Conservation (phyloP, 2,888 invertebrate species). For the Habroteleia sp. region DNA sequence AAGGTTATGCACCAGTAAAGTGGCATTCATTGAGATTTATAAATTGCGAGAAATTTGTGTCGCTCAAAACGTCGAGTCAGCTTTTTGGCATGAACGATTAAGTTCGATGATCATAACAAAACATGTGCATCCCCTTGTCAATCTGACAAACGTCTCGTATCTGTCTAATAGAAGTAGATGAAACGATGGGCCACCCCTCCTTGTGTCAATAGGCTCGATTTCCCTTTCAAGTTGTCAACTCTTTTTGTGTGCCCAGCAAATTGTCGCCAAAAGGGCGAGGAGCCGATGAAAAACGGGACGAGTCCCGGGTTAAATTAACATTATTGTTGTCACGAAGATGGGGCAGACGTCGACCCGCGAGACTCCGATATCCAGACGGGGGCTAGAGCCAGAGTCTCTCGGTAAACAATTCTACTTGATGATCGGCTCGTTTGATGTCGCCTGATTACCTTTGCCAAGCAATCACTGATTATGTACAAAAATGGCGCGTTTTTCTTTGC, state of each 20-base stretch:
- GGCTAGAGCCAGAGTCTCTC: slow-evolving; percentile 67
- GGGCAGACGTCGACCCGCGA: slow-evolving; percentile 68
- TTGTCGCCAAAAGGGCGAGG: slow-evolving; percentile 75
- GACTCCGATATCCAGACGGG: slow-evolving; percentile 63
- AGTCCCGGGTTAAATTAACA: slow-evolving; percentile 78
- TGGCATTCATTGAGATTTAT: slow-evolving; percentile 4
- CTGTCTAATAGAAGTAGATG: slow-evolving; percentile 56
- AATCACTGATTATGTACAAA: slow-evolving; percentile 77
- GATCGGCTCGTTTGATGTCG: slow-evolving; percentile 81
- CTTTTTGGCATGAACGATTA: slow-evolving; percentile 36
- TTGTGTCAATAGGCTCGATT: slow-evolving; percentile 81
- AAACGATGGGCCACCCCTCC: slow-evolving; percentile 50
- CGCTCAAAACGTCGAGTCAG: slow-evolving; percentile 16
- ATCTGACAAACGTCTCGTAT: slow-evolving; percentile 47
- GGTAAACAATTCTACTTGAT: slow-evolving; percentile 81
- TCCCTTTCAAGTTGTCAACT: slow-evolving; percentile 81
- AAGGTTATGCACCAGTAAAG: no score
- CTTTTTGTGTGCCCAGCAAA: slow-evolving; percentile 80
- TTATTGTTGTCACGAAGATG: slow-evolving; percentile 81
- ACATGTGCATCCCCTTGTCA: slow-evolving; percentile 23
- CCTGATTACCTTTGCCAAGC: slow-evolving; percentile 80
- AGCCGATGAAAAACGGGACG: slow-evolving; percentile 60
- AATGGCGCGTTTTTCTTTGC: slow-evolving; percentile 62
- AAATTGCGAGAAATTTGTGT: slow-evolving; percentile 6
- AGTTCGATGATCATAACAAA: slow-evolving; percentile 34